Conservation (phyloP, 2,797 vertebrate genomes). For the Gallinago solitaria region DNA sequence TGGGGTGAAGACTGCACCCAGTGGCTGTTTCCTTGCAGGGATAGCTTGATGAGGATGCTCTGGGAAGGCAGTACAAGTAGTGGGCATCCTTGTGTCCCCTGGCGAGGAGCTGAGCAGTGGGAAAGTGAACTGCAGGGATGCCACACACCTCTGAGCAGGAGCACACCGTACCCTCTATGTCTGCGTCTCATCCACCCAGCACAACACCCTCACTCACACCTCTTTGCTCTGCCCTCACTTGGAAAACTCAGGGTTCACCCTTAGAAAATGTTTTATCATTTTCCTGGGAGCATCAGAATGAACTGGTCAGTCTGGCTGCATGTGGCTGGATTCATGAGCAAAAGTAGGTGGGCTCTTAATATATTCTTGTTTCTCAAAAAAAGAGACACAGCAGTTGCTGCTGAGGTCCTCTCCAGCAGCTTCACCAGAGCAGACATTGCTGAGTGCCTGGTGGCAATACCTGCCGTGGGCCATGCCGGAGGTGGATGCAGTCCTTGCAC, state of each 20-base stretch:
- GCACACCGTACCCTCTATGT: background rate
- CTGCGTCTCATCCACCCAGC: background rate
- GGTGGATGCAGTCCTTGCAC: background rate
- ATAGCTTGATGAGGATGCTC: background rate
- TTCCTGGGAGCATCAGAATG: background rate
- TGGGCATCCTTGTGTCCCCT: background rate
- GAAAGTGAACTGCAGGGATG: background rate
- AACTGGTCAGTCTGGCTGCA: background rate
- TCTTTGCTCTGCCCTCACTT: background rate
- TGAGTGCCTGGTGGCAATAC: background rate
- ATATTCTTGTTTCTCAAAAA: background rate
- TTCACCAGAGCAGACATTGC: background rate
- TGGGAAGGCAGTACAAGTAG: background rate
- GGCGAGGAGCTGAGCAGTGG: background rate
- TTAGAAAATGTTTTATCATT: background rate
- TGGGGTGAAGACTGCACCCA: background rate
- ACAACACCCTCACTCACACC: background rate
- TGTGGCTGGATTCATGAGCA: background rate
- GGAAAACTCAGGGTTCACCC: background rate
- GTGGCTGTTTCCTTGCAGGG: background rate
- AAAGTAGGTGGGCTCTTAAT: background rate
- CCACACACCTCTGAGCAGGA: background rate
- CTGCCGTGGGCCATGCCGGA: accelerated
- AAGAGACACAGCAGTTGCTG: background rate
- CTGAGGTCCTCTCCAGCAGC: background rate